Percentiles rank a stretch among this genome's conserved stretches.
phyloP scores from a whole-genome alignment of 2,797 vertebrate genomes.

The Rhinatrema bivittatum region DNA sequence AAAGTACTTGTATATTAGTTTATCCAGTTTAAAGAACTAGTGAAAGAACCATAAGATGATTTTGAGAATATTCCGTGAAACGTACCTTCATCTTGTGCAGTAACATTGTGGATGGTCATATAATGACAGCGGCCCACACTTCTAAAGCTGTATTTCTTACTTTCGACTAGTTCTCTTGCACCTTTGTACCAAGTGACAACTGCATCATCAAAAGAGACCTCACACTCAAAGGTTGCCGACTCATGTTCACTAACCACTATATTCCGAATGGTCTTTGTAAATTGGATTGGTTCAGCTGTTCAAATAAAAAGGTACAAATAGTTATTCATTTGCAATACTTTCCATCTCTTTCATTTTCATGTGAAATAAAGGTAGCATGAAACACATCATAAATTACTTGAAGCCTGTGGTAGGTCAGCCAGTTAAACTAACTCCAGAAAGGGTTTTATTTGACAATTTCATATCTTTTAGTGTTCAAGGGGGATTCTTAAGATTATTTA shows the following conservation, averaged over 20 bases:
- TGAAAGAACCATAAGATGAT: background rate
- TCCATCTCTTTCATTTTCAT: too few species aligned
- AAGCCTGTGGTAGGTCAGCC: too few species aligned
- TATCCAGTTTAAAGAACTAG: background rate
- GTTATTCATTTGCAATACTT: too few species aligned
- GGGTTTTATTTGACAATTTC: too few species aligned
- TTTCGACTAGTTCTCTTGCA: conserved; percentile 84
- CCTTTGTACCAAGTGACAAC: conserved; percentile 98
- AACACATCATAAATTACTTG: too few species aligned
- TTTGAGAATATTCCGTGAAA: conserved; percentile 14
- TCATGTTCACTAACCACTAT: conserved; percentile 93
- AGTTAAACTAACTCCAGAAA: too few species aligned
- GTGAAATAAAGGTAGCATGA: too few species aligned
- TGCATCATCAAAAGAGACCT: conserved; percentile 96
- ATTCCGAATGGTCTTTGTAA: conserved; percentile 97
- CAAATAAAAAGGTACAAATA: background rate
- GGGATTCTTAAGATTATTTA: too few species aligned
- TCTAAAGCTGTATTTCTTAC: conserved; percentile 91
- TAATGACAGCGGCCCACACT: conserved; percentile 93
- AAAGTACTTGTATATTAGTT: background rate
- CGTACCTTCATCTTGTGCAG: conserved; percentile 94
- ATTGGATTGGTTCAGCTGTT: conserved; percentile 95
- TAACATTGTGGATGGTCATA: conserved; percentile 95
- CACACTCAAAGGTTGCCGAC: conserved; percentile 92
- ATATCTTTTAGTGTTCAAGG: too few species aligned